Conservation (phyloP, 2,888 invertebrate genomes). For the Acanthosepion esculentum region DNA sequence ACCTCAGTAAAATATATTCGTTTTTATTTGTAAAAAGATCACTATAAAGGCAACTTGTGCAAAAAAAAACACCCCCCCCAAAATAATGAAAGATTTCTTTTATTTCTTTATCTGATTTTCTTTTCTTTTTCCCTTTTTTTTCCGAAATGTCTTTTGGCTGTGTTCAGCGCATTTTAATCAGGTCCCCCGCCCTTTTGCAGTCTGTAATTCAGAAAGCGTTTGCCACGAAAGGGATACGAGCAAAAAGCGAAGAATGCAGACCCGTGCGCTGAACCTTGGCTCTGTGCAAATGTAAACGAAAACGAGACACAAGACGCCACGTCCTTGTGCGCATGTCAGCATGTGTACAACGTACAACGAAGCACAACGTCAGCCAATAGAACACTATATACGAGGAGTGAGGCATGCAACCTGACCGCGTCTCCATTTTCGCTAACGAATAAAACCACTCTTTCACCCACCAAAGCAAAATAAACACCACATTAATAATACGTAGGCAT, state of each 20-base stretch:
- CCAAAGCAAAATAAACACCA: background rate
- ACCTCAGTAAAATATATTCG: background rate
- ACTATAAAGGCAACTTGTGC: background rate
- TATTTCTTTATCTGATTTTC: background rate
- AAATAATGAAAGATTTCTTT: background rate
- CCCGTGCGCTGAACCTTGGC: constrained; percentile 2
- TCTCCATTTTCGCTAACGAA: background rate
- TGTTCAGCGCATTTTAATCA: constrained; percentile 8
- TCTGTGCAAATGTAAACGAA: background rate
- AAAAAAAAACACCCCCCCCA: background rate
- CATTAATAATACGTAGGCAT: constrained; percentile 13
- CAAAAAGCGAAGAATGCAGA: background rate
- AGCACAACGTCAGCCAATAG: background rate
- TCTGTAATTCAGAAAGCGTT: background rate
- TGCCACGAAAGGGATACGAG: background rate
- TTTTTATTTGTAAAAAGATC: background rate
- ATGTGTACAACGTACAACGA: background rate
- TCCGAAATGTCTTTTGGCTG: background rate
- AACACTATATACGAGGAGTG: background rate
- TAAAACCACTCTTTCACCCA: background rate
- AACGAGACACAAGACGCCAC: constrained; percentile 22
- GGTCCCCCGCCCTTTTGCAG: background rate
- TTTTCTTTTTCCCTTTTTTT: background rate
- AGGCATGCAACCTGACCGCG: background rate
- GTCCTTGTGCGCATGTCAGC: constrained; percentile 12